Evolutionary conservation across 2,888 invertebrate species (phyloP).

Genomic region (Hemicrepidius hirtus): DNA sequence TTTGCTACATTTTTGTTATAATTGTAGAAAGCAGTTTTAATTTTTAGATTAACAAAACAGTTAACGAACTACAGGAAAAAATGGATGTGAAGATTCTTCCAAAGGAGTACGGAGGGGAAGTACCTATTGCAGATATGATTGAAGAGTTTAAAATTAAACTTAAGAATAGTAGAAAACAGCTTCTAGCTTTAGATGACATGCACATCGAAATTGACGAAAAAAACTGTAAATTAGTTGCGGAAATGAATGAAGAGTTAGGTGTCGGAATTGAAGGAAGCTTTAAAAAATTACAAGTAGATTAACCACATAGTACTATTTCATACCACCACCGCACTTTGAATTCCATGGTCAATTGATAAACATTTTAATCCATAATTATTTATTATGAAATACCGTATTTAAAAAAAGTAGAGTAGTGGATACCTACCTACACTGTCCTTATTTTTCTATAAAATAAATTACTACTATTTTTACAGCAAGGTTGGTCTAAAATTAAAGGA

Average conservation of each 20-base stretch:
- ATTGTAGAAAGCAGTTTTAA: constrained; percentile 17
- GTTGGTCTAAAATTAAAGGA: too few relatives aligned
- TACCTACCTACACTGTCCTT: too few relatives aligned
- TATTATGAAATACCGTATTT: too few relatives aligned
- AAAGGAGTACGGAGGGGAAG: constrained; percentile 91
- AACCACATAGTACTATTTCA: constrained; percentile 59
- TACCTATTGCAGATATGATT: constrained; percentile 88
- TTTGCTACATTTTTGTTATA: neutral
- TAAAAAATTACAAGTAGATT: constrained; percentile 89
- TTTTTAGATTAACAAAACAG: constrained; percentile 82
- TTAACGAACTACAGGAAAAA: constrained; percentile 82
- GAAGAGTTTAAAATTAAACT: constrained; percentile 81
- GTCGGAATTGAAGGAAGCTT: constrained; percentile 88
- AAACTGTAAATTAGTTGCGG: constrained; percentile 68
- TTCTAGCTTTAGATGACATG: constrained; percentile 85
- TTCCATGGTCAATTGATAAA: too few relatives aligned
- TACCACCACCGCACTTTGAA: neutral
- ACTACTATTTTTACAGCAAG: too few relatives aligned
- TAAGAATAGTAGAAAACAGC: constrained; percentile 77
- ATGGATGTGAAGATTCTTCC: constrained; percentile 86
- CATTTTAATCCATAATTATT: too few relatives aligned
- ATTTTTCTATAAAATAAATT: too few relatives aligned
- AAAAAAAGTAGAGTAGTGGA: too few relatives aligned
- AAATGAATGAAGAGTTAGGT: constrained; percentile 80
- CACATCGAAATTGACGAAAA: constrained; percentile 79